A percentile compares a stretch with the other conserved stretches of the same genome.
These are phyloP conservation scores for Rapana venosa DNA, from an alignment of 2,888 invertebrate genomes.

Conservation along the genomic window DNA sequence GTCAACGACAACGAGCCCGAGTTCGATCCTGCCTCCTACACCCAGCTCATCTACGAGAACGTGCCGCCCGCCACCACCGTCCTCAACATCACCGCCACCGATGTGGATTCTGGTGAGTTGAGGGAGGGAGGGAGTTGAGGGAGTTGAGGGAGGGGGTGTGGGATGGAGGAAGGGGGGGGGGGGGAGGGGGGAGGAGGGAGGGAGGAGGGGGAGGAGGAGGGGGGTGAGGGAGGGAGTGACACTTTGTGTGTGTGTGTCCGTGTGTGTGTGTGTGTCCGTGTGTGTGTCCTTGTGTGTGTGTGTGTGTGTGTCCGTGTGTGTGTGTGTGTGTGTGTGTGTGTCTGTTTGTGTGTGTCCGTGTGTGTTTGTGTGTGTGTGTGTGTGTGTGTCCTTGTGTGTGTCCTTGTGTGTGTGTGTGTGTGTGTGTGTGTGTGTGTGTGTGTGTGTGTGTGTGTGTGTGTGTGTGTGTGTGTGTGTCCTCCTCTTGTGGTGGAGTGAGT, in stretches of 20 bases:
- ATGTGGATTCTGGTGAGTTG: constrained; percentile 89
- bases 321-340: constrained; percentile 12
- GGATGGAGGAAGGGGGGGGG: not conserved
- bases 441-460: no score
- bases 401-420: no score
- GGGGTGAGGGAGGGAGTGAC: not conserved
- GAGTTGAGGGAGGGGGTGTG: not conserved
- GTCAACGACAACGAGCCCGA: constrained; percentile 96
- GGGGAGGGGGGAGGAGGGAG: not conserved
- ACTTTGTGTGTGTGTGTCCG: not conserved
- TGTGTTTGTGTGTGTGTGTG: not conserved
- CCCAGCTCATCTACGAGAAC: constrained; percentile 92
- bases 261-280: not conserved
- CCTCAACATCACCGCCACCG: constrained; percentile 93
- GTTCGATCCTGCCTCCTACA: constrained; percentile 95
- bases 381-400: not conserved
- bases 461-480: no score
- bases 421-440: no score
- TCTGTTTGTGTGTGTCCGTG: not conserved
- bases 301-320: constrained; percentile 16
- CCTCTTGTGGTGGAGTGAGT: no score
- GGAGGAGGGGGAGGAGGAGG: not conserved
- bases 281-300: not conserved
- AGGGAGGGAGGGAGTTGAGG: not conserved
- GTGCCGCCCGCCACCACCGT: constrained; percentile 89